phyloP scores from a whole-genome alignment of 2,113 vertebrate genomes.

The Cryptomyrus ogoouensis region DNA sequence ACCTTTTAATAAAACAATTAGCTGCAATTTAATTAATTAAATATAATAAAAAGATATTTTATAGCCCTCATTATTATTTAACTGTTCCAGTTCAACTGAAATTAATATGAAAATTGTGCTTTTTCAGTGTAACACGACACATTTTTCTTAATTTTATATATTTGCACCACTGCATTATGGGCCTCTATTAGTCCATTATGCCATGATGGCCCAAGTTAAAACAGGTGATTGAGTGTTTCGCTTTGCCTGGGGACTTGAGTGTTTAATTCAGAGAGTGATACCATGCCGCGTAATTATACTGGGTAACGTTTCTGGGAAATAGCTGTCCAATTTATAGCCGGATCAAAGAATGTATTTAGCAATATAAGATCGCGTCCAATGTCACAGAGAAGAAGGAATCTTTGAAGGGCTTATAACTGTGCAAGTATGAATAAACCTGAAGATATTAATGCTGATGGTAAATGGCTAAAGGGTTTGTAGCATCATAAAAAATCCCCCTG shows the following conservation, averaged over 20 bases:
- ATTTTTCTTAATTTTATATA: background rate
- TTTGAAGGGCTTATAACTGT: background rate
- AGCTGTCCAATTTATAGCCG: background rate
- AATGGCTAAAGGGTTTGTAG: background rate
- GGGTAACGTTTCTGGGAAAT: background rate
- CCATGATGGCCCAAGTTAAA: background rate
- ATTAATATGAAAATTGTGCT: background rate
- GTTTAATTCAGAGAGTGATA: background rate
- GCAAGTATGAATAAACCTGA: background rate
- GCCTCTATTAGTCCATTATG: background rate
- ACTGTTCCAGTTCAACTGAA: background rate
- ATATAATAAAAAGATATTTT: background rate
- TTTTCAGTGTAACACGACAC: background rate
- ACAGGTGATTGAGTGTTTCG: background rate
- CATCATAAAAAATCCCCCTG: background rate
- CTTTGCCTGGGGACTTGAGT: background rate
- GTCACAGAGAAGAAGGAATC: background rate
- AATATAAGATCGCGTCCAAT: background rate
- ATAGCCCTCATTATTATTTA: background rate
- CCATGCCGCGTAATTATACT: background rate
- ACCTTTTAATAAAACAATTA: constrained; percentile 10
- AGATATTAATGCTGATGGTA: background rate
- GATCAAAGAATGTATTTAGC: background rate
- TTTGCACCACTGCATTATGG: background rate
- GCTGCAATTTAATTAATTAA: background rate